phyloP scores from a whole-genome alignment of 1,140 invertebrate species.

The Globodera rostochiensis region DNA sequence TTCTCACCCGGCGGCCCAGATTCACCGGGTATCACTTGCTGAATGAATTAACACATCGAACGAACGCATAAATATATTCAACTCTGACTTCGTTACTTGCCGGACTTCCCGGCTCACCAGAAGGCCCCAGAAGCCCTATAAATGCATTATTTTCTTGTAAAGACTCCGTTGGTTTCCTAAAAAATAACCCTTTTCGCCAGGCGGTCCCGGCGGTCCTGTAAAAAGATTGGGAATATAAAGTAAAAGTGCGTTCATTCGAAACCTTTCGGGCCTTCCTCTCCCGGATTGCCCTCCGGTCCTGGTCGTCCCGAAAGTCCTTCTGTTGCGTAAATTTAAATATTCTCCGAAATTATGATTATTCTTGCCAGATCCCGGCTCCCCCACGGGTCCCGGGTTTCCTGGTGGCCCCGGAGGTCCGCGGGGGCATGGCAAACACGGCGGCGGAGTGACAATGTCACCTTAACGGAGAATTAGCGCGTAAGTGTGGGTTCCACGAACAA shows the following conservation, averaged over 20 bases:
- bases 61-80: not conserved
- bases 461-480: not conserved
- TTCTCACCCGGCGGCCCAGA: constrained; percentile 32
- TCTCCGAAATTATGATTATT: not conserved
- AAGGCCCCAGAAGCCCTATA: constrained; percentile 13
- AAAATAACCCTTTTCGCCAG: constrained; percentile 20
- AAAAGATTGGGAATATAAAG: too few relatives aligned
- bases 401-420: constrained; percentile 35
- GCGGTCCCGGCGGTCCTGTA: constrained; percentile 19
- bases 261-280: constrained; percentile 40
- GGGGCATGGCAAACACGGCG: constrained; percentile 43
- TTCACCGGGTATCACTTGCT: constrained; percentile 20
- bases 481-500: constrained; percentile 3
- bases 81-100: constrained; percentile 18
- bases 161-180: too few relatives aligned
- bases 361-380: constrained; percentile 42
- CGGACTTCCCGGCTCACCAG: constrained; percentile 23
- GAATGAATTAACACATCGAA: not conserved
- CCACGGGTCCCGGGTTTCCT: constrained; percentile 34
- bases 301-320: constrained; percentile 35
- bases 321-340: constrained; percentile 13
- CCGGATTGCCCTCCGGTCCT: constrained; percentile 32
- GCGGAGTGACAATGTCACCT: constrained; percentile 46
- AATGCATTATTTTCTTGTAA: not conserved
- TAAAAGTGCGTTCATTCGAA: too few relatives aligned